Conservation (phyloP, 2,888 invertebrate species). For the Capitulum mitella region DNA sequence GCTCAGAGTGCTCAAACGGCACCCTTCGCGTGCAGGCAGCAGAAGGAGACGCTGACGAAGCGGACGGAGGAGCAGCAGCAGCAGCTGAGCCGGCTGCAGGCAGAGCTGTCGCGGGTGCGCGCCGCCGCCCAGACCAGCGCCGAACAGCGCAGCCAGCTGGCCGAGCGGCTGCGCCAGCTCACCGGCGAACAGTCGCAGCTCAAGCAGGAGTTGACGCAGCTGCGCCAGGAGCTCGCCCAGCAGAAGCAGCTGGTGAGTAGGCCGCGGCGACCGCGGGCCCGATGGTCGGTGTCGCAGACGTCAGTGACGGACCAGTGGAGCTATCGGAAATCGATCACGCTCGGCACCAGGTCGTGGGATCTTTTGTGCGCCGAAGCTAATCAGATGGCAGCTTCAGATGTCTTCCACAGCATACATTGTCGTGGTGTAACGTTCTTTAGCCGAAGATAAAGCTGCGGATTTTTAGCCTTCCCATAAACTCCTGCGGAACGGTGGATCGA, state of each 20-base stretch:
- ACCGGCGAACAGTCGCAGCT: not conserved
- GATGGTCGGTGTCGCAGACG: too few relatives aligned
- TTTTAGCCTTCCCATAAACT: too few relatives aligned
- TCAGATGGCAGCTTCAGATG: too few relatives aligned
- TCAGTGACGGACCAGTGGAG: too few relatives aligned
- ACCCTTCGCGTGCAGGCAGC: not conserved
- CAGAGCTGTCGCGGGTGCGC: not conserved
- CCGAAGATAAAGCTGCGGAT: too few relatives aligned
- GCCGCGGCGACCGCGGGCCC: not conserved
- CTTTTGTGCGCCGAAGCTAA: too few relatives aligned
- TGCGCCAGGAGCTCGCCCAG: slow-evolving; percentile 58
- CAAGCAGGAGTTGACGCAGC: slow-evolving; percentile 55
- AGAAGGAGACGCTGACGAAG: not conserved
- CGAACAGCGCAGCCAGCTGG: slow-evolving; percentile 18
- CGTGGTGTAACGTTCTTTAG: too few relatives aligned
- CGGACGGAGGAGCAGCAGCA: not conserved
- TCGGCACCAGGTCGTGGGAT: too few relatives aligned
- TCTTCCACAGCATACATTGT: too few relatives aligned
- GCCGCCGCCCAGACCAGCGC: not conserved
- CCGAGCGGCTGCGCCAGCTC: not conserved
- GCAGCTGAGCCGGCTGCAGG: not conserved
- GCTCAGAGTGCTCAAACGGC: too few relatives aligned
- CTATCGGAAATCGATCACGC: too few relatives aligned
- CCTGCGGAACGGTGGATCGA: too few relatives aligned
- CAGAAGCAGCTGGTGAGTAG: slow-evolving; percentile 54